Evolutionary conservation across 2,888 invertebrate genomes (phyloP), one percentile per base, ranked within the genome.

Genomic region (Blera fallax): DNA sequence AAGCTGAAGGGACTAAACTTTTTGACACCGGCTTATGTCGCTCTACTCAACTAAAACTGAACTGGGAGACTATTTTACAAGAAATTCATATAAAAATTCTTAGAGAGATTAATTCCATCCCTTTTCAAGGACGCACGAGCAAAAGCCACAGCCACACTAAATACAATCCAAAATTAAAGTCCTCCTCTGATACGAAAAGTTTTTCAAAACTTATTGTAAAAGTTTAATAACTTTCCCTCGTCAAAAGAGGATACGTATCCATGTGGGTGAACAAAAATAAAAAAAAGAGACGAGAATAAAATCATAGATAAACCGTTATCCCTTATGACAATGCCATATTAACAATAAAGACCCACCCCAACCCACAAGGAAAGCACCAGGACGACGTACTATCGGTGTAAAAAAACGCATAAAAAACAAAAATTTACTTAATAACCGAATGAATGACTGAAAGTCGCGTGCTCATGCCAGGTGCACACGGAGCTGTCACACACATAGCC

Each of bases 251-350:
- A 16, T 60, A 50, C 27, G 14, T 16, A n/a, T 72, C 14, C 21
- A 21, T 32, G 24, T 24, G 24, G 0, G 37, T n/a, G n/a, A 8
- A 37, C 0, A 37, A n/a, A 37, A 5, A 40, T n/a, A n/a, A 24
- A 7, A 50, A 58, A 50, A 58, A 24, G n/a, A 21, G n/a, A n/a
- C n/a, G n/a, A 37, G 7, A 18, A 37, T 27, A 56, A 18, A 58
- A 60, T 77, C 34, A 52, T 58, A 69, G 67, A 77, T 77, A 77
- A 77, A 50, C 50, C 29, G 29, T 48, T 45, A 45, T 45, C 45
- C 58, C 7, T 50, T 34, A 56, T 56, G 21, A 45, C 40, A 52
- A 52, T 52, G 16, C 48, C 73, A 40, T 32, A 45, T 52, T 24
- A 58, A 45, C 29, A 56, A 48, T 32, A 40, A 52, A 45, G 32